Evolutionary conservation across 2,888 invertebrate genomes (phyloP).

Genomic region (Brachyptera putata): DNA sequence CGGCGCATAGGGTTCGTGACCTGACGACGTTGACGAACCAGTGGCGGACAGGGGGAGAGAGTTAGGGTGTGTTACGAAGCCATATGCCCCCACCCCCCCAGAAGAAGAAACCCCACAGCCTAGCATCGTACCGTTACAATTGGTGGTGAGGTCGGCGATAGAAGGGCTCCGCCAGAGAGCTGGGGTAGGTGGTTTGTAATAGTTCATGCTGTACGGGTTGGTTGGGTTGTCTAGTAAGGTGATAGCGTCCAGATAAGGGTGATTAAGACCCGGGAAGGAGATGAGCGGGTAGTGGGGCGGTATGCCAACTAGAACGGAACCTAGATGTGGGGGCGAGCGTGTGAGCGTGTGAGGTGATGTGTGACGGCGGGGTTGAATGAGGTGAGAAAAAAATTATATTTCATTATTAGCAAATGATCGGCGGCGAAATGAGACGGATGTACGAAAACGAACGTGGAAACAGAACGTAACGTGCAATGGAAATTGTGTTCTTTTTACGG

Average conservation of each 20-base stretch:
- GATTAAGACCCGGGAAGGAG: constrained; percentile 6
- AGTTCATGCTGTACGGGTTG: constrained; percentile 24
- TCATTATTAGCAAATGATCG: constrained; percentile 23
- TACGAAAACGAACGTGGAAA: not conserved
- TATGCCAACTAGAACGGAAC: constrained; percentile 22
- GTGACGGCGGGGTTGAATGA: no score
- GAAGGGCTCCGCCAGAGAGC: constrained; percentile 31
- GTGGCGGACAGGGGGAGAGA: constrained; percentile 26
- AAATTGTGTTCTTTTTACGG: no score
- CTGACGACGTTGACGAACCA: constrained; percentile 3
- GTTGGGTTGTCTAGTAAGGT: constrained; percentile 6
- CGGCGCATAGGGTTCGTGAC: not conserved
- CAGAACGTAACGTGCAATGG: not conserved
- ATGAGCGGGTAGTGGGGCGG: not conserved
- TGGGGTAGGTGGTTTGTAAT: not conserved
- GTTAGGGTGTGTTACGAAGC: constrained; percentile 18
- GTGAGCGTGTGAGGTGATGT: constrained; percentile 13
- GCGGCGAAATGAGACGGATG: not conserved
- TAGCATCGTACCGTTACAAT: constrained; percentile 9
- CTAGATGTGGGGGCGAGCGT: constrained; percentile 22
- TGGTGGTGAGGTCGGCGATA: constrained; percentile 26
- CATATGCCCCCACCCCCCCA: constrained; percentile 7
- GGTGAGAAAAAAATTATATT: constrained; percentile 17
- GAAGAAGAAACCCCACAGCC: not conserved
- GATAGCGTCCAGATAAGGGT: constrained; percentile 18